Base-by-base conservation (phyloP, 2,797 vertebrate species). In the Argyrosomus regius region DNA sequence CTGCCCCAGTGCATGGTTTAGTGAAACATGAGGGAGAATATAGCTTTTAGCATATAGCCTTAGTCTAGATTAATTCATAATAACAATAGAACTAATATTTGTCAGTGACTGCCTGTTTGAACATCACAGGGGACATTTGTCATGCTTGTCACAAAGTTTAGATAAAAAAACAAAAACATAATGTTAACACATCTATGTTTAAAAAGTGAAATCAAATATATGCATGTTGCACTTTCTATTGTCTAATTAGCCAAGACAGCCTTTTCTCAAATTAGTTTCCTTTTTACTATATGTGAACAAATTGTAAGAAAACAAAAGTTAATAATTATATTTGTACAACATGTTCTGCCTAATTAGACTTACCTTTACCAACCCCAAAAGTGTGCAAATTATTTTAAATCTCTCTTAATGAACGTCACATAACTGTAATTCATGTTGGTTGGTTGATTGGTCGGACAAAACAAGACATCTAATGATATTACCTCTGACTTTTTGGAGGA, bases 41-140 rank as follows among this genome's bases (percentile, higher is more conserved):
- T 3, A 72, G 17, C 3, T 31, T 74, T 69, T 72, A 49, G 26
- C 12, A 52, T 54, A 17, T 3, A 57, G 22, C 39, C 57, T 56
- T 54, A 53, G 41, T 4, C 8, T 5, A 13, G 1, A 54, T 56
- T 6, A 17, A n/a, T 64, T 70, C 3, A 39, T 24, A 20, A 3
- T 48, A 8, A 58, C 17, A 72, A 52, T 26, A 26, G 50, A 46
- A 71, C 5, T 4, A 65, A 49, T 16, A 59, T 76, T 31, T 59
- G 10, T 16, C 22, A 46, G 17, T 57, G 46, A 48, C 18, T 72
- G 28, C 45, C 1, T 5, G 12, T 35, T 57, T 70, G 14, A 28
- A 58, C 35, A 65, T 7, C 48, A 61, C 63, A 68, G 5, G 4
- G 8, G 49, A 4, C 20, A 45, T 78, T 56, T 41, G n/a, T 41